These are phyloP conservation scores for Galendromus occidentalis DNA, from an alignment of 1,140 invertebrate genomes.

Conservation along the genomic window DNA sequence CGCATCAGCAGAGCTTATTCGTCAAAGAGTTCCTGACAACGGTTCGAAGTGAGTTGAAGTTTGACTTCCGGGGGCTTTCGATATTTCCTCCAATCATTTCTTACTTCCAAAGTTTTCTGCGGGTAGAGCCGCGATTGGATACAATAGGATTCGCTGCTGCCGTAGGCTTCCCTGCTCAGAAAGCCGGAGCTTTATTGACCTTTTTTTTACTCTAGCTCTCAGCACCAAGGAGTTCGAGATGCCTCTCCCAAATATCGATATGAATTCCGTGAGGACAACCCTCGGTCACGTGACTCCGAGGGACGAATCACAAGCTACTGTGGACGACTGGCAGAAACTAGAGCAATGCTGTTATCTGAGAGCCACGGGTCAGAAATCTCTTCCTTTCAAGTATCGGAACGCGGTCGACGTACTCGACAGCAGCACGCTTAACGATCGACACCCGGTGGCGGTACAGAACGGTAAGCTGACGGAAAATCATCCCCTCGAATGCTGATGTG, in stretches of 20 bases:
- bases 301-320: background rate
- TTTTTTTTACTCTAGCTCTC: slow-evolving; percentile 14
- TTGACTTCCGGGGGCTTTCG: no score
- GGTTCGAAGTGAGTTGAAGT: slow-evolving; percentile 45
- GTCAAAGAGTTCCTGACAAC: slow-evolving; percentile 68
- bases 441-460: background rate
- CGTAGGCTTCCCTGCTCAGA: no score
- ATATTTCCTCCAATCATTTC: no score
- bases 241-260: slow-evolving; percentile 4
- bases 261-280: background rate
- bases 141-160: no score
- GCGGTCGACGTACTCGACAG: background rate
- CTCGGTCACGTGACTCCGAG: background rate
- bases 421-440: background rate
- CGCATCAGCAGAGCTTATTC: slow-evolving; percentile 56
- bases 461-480: no score
- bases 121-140: slow-evolving; percentile 1
- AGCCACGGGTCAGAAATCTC: background rate
- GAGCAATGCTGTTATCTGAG: background rate
- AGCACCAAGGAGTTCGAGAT: background rate
- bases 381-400: slow-evolving; percentile 1
- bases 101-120: no score
- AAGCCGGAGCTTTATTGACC: slow-evolving; percentile 13
- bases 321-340: background rate
- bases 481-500: no score